Conservation (phyloP, 2,797 vertebrate species). For the Clangula hyemalis region DNA sequence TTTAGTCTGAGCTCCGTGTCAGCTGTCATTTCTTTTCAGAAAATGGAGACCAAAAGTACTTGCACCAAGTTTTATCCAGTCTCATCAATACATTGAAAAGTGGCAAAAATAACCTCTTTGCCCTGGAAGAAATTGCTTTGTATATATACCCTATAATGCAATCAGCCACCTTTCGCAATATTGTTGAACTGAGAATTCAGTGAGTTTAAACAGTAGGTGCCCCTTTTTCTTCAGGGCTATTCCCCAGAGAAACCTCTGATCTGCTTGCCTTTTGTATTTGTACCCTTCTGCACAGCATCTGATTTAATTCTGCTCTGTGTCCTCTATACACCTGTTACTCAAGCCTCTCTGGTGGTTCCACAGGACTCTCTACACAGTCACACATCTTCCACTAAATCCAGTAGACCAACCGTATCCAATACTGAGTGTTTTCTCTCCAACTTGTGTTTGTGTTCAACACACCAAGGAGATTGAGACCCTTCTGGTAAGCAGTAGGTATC, state of each 20-base stretch:
- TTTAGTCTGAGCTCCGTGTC: not conserved
- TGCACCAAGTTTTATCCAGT: not conserved
- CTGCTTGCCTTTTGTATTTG: not conserved
- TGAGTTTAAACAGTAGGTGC: not conserved
- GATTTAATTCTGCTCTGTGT: not conserved
- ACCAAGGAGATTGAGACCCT: not conserved
- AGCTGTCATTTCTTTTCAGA: not conserved
- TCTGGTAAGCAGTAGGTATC: not conserved
- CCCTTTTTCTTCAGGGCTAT: not conserved
- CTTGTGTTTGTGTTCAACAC: not conserved
- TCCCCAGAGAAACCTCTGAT: not conserved
- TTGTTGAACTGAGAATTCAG: not conserved
- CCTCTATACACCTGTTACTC: not conserved
- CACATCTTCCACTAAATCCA: not conserved
- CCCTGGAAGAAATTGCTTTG: conserved; percentile 16
- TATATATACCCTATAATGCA: not conserved
- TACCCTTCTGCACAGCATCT: not conserved
- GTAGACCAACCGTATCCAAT: fast-evolving
- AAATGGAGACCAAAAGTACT: not conserved
- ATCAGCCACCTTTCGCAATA: not conserved
- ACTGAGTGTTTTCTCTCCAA: not conserved
- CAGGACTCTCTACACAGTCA: not conserved
- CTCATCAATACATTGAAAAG: not conserved
- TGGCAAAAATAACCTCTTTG: not conserved
- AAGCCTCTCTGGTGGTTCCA: not conserved